These are phyloP conservation scores for Urocynchramus pylzowi DNA, from an alignment of 2,113 vertebrate genomes.

Conservation along the genomic window DNA sequence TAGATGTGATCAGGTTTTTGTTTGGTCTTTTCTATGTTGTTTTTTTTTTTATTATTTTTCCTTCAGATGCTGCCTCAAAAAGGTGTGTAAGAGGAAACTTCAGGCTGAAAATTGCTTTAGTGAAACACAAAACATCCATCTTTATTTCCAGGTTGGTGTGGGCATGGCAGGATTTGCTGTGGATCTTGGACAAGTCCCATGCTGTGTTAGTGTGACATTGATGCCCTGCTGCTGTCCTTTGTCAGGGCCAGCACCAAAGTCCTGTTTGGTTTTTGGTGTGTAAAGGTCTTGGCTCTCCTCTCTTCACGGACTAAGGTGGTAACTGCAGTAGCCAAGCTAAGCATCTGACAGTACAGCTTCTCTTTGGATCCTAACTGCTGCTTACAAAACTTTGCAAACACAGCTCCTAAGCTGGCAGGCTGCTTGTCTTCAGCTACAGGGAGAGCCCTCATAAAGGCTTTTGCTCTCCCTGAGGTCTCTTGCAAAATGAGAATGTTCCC, in stretches of 20 bases:
- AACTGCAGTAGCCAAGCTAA: background rate
- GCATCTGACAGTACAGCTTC: background rate
- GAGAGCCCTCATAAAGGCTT: background rate
- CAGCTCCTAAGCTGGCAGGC: background rate
- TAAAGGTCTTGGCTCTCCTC: background rate
- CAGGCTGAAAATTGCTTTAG: background rate
- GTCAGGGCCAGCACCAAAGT: background rate
- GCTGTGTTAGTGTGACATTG: background rate
- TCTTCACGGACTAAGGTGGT: background rate
- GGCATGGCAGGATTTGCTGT: background rate
- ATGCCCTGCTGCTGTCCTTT: background rate
- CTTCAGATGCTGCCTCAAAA: background rate
- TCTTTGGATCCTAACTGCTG: background rate
- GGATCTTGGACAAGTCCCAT: background rate
- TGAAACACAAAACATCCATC: background rate
- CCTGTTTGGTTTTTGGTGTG: background rate
- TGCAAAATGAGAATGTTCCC: slow-evolving; percentile 37
- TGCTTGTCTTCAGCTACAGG: background rate
- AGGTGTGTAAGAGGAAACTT: background rate
- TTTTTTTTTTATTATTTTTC: background rate
- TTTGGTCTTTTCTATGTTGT: background rate
- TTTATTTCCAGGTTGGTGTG: background rate
- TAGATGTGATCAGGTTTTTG: background rate
- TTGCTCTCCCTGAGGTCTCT: background rate
- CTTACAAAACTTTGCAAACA: background rate